Conservation (phyloP, 1,140 invertebrate species). For the Planococcus citri region DNA sequence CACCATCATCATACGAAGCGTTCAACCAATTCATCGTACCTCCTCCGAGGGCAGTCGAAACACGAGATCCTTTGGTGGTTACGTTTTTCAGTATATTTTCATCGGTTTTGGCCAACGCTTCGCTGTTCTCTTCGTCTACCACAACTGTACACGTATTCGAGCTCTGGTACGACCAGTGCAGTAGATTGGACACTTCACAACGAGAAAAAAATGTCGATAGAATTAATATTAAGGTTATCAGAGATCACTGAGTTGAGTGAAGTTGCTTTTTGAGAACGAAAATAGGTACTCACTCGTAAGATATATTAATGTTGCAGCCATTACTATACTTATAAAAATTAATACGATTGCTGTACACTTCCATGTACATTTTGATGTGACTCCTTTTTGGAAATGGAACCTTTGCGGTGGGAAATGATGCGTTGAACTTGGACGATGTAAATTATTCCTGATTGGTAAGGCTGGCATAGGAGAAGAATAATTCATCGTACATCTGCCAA, state of each 20-base stretch:
- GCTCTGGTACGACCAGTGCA: slow-evolving; percentile 67
- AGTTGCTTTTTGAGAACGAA: neutral
- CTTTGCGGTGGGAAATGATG: slow-evolving; percentile 50
- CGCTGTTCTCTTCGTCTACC: slow-evolving; percentile 46
- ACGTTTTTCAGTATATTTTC: slow-evolving; percentile 25
- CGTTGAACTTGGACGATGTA: slow-evolving; percentile 45
- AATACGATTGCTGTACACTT: slow-evolving; percentile 76
- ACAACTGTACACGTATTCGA: slow-evolving; percentile 67
- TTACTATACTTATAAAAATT: slow-evolving; percentile 63
- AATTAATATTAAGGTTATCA: neutral
- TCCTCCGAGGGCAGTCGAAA: slow-evolving; percentile 41
- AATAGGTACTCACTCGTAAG: slow-evolving; percentile 77
- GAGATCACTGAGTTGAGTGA: neutral
- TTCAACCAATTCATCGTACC: slow-evolving; percentile 40
- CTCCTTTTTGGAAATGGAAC: slow-evolving; percentile 78
- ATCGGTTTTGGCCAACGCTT: slow-evolving; percentile 23
- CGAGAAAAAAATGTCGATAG: slow-evolving; percentile 30
- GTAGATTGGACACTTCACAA: slow-evolving; percentile 61
- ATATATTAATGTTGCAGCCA: slow-evolving; percentile 69
- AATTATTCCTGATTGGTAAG: slow-evolving; percentile 57
- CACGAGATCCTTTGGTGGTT: slow-evolving; percentile 25
- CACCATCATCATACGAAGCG: slow-evolving; percentile 31
- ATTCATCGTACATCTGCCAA: slow-evolving; percentile 10
- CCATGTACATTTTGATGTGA: slow-evolving; percentile 76
- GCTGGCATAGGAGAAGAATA: slow-evolving; percentile 41